phyloP scores from a whole-genome alignment of 1,140 invertebrate genomes.

The Drosophila rufa region DNA sequence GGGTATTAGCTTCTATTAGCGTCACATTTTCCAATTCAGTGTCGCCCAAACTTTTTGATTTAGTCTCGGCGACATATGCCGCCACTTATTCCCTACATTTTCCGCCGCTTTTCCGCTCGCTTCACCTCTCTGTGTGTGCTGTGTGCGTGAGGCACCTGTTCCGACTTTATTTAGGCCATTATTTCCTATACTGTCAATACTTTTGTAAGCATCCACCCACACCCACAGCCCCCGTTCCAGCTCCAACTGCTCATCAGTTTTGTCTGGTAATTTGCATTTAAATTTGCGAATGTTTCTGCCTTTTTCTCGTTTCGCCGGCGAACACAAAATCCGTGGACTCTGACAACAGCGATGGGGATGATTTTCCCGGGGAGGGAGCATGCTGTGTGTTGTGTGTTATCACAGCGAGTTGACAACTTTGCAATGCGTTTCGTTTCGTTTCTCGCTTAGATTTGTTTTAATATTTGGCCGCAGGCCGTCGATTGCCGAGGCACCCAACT shows the following conservation, averaged over 20 bases:
- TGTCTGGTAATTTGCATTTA: slow-evolving; percentile 79
- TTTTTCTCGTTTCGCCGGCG: slow-evolving; percentile 69
- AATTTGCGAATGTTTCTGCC: slow-evolving; percentile 81
- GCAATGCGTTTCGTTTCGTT: slow-evolving; percentile 77
- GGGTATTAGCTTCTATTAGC: slow-evolving; percentile 20
- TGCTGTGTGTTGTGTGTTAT: slow-evolving; percentile 56
- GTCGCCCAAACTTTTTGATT: slow-evolving; percentile 21
- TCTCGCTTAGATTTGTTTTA: slow-evolving; percentile 75
- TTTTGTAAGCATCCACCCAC: slow-evolving; percentile 10
- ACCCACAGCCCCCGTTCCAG: not conserved
- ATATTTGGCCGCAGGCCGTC: slow-evolving; percentile 73
- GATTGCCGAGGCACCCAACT: slow-evolving; percentile 51
- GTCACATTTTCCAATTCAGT: slow-evolving; percentile 22
- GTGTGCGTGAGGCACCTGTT: slow-evolving; percentile 9
- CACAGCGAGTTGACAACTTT: slow-evolving; percentile 78
- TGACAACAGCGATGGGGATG: not conserved
- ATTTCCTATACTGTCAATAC: slow-evolving; percentile 74
- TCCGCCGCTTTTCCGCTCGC: slow-evolving; percentile 3
- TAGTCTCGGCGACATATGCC: slow-evolving; percentile 59
- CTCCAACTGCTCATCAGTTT: slow-evolving; percentile 44
- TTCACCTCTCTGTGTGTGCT: not conserved
- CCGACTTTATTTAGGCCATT: slow-evolving; percentile 62
- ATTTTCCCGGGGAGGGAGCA: not conserved
- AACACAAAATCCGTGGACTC: slow-evolving; percentile 44
- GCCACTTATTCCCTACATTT: slow-evolving; percentile 35